Evolutionary conservation across 2,797 vertebrate genomes (phyloP).

Genomic region (Enteromius treurensis): DNA sequence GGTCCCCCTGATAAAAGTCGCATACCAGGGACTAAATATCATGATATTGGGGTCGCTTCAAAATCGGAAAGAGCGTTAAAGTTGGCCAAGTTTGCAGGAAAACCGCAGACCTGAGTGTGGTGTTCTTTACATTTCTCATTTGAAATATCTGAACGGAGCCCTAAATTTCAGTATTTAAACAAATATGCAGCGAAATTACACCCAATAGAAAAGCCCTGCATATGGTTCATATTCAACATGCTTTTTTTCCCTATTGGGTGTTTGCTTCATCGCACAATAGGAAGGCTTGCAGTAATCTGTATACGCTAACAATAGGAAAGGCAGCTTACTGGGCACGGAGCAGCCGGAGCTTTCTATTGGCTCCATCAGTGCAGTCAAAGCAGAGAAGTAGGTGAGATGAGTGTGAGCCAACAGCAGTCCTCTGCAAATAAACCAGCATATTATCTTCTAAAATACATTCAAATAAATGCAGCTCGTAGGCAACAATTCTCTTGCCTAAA

Average conservation of each 20-base stretch:
- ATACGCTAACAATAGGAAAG: conserved; percentile 22
- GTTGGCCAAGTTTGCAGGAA: too few relatives aligned
- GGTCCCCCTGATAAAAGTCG: too few relatives aligned
- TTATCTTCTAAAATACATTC: neutral
- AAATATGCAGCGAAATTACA: conserved; percentile 10
- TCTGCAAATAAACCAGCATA: conserved; percentile 10
- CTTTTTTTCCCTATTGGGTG: conserved; percentile 3
- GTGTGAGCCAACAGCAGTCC: neutral
- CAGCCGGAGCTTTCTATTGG: conserved; percentile 40
- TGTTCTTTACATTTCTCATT: neutral
- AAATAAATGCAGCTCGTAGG: neutral
- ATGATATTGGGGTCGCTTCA: too few relatives aligned
- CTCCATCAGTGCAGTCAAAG: conserved; percentile 27
- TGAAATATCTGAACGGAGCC: conserved; percentile 5
- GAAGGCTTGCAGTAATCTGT: conserved; percentile 19
- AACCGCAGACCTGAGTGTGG: neutral
- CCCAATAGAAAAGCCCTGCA: neutral
- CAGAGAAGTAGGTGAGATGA: conserved; percentile 11
- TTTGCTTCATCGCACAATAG: conserved; percentile 23
- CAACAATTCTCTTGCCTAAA: neutral
- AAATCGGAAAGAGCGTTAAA: too few relatives aligned
- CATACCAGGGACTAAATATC: too few relatives aligned
- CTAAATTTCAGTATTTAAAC: conserved; percentile 16
- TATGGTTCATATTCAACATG: conserved; percentile 9
- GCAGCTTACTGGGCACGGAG: conserved; percentile 10